Base-by-base conservation (phyloP, 2,113 vertebrate genomes). In the Semnornis frantzii region DNA sequence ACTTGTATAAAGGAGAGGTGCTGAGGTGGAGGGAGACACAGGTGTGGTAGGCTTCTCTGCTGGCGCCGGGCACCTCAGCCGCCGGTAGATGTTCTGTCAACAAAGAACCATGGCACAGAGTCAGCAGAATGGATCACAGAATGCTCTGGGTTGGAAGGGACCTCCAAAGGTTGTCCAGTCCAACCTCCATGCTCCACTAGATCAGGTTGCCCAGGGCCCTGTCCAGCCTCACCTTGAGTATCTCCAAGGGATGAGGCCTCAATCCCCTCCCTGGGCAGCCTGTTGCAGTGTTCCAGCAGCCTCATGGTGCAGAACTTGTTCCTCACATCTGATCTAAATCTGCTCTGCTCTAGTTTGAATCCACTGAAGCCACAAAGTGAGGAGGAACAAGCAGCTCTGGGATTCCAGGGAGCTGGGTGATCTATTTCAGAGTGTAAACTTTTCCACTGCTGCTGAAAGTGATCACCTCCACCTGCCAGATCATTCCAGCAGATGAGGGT, bases 41-140 rank as follows among this genome's bases (percentile, higher is more conserved):
- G 97, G 93, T 2, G 95, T 94, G 0, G 97, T 94, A 30, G 97
- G 84, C 79, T 97, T 98, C 74, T 98, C 97, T 8, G 96, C 65
- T 46, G 97, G 97, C 11, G 62, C 59, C 4, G 95, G 72, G 95
- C 85, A 90, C 80, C 88, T 98, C 82, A 96, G 65, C 79, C 96
- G 98, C 92, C 73, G 97, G 95, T 96, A 98, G 34, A 97, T 85
- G 24, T 79, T 92, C 97, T 98, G 8, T 10, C 94, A 97, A 93
- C 74, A 72, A 92, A 88, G 30, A 94, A 37, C 16, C 73, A 60
- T 1, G 55, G 83, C 64, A 90, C 18, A 54, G 37, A 77, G 77
- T 93, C 3, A 87, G 44, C 0, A 59, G 44, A 59, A 13, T 10
- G 50, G 50, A 52, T 12, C 50, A 25, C 50, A 52, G 23, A 25